These are phyloP conservation scores for Cataglyphis rosenhaueri DNA, from an alignment of 2,888 invertebrate genomes.

Conservation along the genomic window DNA sequence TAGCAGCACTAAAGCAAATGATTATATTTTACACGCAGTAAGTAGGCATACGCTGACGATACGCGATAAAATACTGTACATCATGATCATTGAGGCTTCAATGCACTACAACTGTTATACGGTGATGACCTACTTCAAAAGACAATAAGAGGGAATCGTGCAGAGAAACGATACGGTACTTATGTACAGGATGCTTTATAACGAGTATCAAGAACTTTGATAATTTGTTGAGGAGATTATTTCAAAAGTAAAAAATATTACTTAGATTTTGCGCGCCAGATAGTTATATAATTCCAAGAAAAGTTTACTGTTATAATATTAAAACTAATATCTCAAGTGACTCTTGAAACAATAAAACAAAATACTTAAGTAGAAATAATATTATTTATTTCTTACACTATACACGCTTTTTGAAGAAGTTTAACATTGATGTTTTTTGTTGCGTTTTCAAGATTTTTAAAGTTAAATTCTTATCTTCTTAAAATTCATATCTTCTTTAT, in stretches of 20 bases:
- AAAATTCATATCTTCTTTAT: too few relatives aligned
- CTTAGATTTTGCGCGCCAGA: not conserved
- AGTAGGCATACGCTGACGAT: conserved; percentile 7
- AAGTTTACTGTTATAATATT: not conserved
- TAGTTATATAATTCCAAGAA: not conserved
- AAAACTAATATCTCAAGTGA: not conserved
- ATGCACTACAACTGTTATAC: not conserved
- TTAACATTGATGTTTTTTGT: not conserved
- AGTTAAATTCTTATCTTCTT: not conserved
- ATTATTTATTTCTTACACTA: not conserved
- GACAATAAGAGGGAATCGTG: not conserved
- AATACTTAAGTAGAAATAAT: not conserved
- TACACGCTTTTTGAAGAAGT: not conserved
- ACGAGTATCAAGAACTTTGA: conserved; percentile 1
- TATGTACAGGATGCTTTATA: not conserved
- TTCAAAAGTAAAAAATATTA: not conserved
- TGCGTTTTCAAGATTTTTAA: not conserved
- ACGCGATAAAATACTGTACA: conserved; percentile 26
- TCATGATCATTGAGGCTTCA: not conserved
- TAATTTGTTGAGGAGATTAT: not conserved
- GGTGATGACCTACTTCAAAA: not conserved
- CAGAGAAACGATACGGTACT: not conserved
- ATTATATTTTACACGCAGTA: conserved; percentile 21
- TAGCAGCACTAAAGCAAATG: conserved; percentile 62
- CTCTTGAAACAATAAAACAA: not conserved